These are phyloP conservation scores for Orthonychiurus folsomi DNA, from an alignment of 2,888 invertebrate species.

Conservation along the genomic window DNA sequence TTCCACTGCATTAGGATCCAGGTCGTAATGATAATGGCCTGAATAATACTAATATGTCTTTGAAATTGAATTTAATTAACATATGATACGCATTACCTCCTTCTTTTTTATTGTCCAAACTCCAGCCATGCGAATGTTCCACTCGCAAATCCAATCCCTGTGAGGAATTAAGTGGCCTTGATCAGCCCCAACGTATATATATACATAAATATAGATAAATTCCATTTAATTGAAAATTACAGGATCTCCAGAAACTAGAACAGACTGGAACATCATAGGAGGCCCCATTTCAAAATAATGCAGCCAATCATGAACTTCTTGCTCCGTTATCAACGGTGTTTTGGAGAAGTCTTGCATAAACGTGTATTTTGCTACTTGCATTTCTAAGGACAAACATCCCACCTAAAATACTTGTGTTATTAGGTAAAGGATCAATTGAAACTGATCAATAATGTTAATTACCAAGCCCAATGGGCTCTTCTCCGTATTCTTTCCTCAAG, in stretches of 20 bases:
- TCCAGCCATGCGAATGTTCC: constrained; percentile 79
- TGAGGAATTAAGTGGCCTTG: neutral
- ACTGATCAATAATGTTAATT: no score
- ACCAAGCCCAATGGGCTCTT: neutral
- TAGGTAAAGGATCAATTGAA: no score
- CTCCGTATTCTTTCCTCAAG: constrained; percentile 44
- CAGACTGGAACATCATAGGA: constrained; percentile 78
- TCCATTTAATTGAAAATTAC: no score
- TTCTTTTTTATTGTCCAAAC: constrained; percentile 65
- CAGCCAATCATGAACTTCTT: constrained; percentile 76
- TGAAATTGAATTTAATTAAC: no score
- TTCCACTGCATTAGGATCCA: constrained; percentile 73
- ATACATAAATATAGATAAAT: neutral
- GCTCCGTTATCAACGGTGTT: constrained; percentile 60
- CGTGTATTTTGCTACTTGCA: constrained; percentile 80
- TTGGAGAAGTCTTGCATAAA: constrained; percentile 91
- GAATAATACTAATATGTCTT: no score
- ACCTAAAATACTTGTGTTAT: no score
- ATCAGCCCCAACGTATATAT: constrained; percentile 11
- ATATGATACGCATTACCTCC: no score
- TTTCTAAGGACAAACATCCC: constrained; percentile 75
- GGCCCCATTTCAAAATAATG: constrained; percentile 83
- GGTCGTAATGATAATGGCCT: constrained; percentile 97
- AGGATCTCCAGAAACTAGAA: constrained; percentile 73
- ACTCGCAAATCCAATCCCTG: constrained; percentile 81